Conservation (phyloP, 2,797 vertebrate genomes). For the Smutsia gigantea region DNA sequence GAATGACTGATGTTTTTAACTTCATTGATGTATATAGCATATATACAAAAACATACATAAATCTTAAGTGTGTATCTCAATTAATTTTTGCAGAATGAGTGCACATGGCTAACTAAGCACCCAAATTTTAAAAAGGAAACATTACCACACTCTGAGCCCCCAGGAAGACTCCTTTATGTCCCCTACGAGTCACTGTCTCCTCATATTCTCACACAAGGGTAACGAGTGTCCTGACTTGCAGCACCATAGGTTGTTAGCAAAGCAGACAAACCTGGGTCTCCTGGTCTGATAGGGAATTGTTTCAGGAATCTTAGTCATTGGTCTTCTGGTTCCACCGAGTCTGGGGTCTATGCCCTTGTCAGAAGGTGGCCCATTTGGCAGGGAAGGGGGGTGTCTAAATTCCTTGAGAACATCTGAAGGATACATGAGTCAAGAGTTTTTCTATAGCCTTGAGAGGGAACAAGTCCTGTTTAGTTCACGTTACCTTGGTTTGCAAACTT, state of each 20-base stretch:
- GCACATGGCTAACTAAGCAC: background rate
- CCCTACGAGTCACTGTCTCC: background rate
- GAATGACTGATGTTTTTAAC: background rate
- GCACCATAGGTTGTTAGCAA: background rate
- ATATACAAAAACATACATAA: background rate
- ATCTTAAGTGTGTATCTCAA: background rate
- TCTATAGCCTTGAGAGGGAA: no score
- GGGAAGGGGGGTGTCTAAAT: no score
- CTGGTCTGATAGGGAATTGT: no score
- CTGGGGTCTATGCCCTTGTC: no score
- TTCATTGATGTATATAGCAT: background rate
- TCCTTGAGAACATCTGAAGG: no score
- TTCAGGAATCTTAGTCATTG: no score
- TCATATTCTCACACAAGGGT: background rate
- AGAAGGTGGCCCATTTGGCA: no score
- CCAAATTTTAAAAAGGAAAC: background rate
- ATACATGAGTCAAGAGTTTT: no score
- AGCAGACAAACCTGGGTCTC: no score
- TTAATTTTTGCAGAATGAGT: background rate
- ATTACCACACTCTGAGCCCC: background rate
- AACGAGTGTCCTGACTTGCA: background rate
- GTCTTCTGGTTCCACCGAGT: no score
- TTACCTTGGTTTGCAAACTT: no score
- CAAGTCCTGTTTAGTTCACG: no score
- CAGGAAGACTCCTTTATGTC: background rate